These are phyloP conservation scores for Hipposideros larvatus DNA, from an alignment of 2,797 vertebrate species.

Conservation along the genomic window DNA sequence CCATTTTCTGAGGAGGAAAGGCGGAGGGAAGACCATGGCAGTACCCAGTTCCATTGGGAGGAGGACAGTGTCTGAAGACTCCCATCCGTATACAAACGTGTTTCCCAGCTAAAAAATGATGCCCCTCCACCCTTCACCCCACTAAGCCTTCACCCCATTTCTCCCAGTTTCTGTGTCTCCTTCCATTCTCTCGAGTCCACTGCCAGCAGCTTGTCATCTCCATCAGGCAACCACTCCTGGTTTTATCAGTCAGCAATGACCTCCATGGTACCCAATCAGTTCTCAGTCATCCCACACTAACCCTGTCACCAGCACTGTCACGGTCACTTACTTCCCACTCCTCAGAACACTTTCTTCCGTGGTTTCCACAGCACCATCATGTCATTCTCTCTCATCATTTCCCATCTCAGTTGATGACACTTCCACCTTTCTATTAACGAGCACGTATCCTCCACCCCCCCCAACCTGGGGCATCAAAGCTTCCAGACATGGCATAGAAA, in stretches of 20 bases:
- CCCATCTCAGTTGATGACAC: fast-evolving
- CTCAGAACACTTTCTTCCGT: background rate
- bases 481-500: background rate
- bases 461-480: background rate
- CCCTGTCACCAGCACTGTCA: fast-evolving
- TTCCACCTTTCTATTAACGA: background rate
- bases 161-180: background rate
- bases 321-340: fast-evolving
- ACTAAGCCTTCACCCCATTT: background rate
- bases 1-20: background rate
- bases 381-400: background rate
- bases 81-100: fast-evolving
- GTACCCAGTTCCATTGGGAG: fast-evolving
- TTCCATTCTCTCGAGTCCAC: background rate
- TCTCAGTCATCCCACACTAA: fast-evolving
- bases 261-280: background rate
- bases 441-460: fast-evolving
- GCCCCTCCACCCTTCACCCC: background rate
- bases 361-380: background rate
- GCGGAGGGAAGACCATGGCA: fast-evolving
- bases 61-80: no score
- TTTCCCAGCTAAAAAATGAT: background rate
- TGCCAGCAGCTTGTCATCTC: background rate
- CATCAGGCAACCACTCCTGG: fast-evolving
- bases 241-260: background rate